These are phyloP conservation scores for Tetranychus urticae DNA, from an alignment of 1,140 invertebrate genomes.

Conservation along the genomic window DNA sequence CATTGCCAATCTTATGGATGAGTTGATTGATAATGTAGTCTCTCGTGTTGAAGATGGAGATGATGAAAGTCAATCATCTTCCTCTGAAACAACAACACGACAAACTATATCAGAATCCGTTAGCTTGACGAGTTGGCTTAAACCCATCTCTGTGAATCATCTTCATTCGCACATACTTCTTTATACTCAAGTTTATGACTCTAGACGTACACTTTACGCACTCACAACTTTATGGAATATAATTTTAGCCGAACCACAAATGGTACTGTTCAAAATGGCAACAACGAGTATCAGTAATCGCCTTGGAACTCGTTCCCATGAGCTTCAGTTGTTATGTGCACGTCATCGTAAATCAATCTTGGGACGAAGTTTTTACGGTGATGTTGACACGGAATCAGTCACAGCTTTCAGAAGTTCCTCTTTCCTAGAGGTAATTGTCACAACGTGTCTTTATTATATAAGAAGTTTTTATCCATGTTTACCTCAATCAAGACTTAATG, in stretches of 20 bases:
- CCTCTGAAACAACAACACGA: background rate
- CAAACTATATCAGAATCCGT: conserved; percentile 11
- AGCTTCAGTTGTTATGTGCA: conserved; percentile 37
- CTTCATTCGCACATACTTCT: conserved; percentile 59
- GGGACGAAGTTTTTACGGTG: conserved; percentile 49
- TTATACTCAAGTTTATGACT: conserved; percentile 57
- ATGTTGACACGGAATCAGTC: conserved; percentile 27
- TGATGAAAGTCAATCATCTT: background rate
- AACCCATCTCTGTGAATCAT: conserved; percentile 23
- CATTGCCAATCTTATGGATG: background rate
- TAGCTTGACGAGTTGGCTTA: background rate
- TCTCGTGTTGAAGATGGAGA: background rate
- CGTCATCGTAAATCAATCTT: conserved; percentile 55
- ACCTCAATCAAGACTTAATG: conserved; percentile 32
- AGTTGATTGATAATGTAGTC: conserved; percentile 2
- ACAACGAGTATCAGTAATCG: conserved; percentile 33
- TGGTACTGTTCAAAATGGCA: conserved; percentile 42
- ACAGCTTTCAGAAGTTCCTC: conserved; percentile 39
- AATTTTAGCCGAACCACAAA: conserved; percentile 40
- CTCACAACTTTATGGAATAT: conserved; percentile 46
- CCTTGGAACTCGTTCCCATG: conserved; percentile 21
- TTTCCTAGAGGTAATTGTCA: conserved; percentile 57
- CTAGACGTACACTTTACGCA: conserved; percentile 46
- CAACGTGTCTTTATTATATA: conserved; percentile 50
- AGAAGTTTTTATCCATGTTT: conserved; percentile 53